phyloP scores from a whole-genome alignment of 1,140 invertebrate species.

The Lepidurus couesii region DNA sequence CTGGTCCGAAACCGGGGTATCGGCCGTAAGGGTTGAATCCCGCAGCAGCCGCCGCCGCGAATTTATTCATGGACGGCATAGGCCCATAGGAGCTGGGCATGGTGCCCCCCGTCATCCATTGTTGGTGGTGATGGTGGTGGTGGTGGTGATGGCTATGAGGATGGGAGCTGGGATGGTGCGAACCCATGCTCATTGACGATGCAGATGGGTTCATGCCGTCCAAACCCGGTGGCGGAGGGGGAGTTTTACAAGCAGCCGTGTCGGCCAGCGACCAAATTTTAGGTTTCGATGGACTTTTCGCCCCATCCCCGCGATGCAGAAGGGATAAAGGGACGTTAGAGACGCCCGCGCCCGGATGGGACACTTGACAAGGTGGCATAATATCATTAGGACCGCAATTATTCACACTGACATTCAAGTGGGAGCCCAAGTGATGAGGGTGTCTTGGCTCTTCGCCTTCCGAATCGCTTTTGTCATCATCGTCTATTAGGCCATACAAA shows the following conservation, averaged over 20 bases:
- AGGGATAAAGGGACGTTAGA: neutral
- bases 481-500: neutral
- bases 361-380: slow-evolving; percentile 8
- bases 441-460: neutral
- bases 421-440: neutral
- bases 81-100: slow-evolving; percentile 26
- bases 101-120: slow-evolving; percentile 38
- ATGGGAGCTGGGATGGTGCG: slow-evolving; percentile 47
- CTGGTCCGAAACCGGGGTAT: slow-evolving; percentile 30
- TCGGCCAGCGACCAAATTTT: slow-evolving; percentile 97
- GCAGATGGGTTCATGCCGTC: slow-evolving; percentile 35
- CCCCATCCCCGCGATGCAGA: neutral
- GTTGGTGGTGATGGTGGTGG: slow-evolving; percentile 39
- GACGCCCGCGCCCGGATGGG: neutral
- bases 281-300: slow-evolving; percentile 56
- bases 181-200: slow-evolving; percentile 35
- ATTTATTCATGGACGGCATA: slow-evolving; percentile 34
- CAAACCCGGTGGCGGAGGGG: slow-evolving; percentile 55
- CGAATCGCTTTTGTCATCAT: slow-evolving; percentile 15
- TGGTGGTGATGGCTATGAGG: slow-evolving; percentile 43
- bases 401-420: slow-evolving; percentile 1
- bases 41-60: slow-evolving; percentile 43
- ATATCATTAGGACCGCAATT: slow-evolving; percentile 3
- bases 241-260: slow-evolving; percentile 92
- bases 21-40: slow-evolving; percentile 34